A percentile compares a stretch with the other conserved stretches of the same genome.
These are phyloP conservation scores for Antheraea pernyi DNA, from an alignment of 1,140 invertebrate species.

Conservation along the genomic window DNA sequence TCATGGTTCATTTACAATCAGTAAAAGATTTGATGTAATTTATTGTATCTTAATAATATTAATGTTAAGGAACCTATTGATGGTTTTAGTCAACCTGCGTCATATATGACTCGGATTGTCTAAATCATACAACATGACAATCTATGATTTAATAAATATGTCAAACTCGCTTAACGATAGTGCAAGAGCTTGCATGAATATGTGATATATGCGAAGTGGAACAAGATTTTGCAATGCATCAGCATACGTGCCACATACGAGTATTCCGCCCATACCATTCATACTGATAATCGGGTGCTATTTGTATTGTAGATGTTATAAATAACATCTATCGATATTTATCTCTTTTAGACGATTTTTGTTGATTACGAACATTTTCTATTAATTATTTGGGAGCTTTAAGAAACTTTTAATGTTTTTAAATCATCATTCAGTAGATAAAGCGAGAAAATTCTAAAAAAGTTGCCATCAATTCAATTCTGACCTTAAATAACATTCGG, in stretches of 20 bases:
- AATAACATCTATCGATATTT: not conserved
- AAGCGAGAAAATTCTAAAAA: no score
- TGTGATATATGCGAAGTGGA: not conserved
- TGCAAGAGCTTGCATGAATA: not conserved
- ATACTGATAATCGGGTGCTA: not conserved
- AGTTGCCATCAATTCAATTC: no score
- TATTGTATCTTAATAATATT: no score
- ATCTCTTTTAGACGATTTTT: no score
- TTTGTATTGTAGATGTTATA: not conserved
- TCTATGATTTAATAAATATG: slow-evolving; percentile 2
- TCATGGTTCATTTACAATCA: no score
- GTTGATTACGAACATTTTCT: no score
- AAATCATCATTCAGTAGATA: no score
- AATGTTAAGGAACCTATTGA: no score
- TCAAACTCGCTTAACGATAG: not conserved
- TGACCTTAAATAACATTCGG: no score
- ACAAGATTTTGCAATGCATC: not conserved
- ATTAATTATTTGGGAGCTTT: no score
- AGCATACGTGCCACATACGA: not conserved
- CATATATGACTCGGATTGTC: not conserved
- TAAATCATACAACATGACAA: not conserved
- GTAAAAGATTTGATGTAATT: no score
- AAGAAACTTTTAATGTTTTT: no score
- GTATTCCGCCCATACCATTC: not conserved
- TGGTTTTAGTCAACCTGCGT: not conserved